A percentile compares a stretch with the other conserved stretches of the same genome.
Evolutionary conservation across 2,113 vertebrate species (phyloP).

Genomic region (Oenanthe melanoleuca): DNA sequence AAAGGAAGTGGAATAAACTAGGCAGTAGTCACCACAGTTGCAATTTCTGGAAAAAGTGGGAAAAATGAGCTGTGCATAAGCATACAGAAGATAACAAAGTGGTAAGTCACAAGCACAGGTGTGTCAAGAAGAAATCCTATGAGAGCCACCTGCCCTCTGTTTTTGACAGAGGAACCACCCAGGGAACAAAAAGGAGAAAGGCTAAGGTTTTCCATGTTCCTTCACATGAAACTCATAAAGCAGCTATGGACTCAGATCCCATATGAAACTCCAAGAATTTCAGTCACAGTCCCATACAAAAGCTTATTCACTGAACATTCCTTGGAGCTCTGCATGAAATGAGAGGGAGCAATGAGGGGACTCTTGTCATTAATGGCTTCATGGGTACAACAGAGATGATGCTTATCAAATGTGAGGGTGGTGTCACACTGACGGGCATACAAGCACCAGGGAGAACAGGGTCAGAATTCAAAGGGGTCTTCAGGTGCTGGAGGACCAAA

Average conservation of each 20-base stretch:
- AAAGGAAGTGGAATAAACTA: background rate
- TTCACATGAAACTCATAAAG: background rate
- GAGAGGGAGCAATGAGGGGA: background rate
- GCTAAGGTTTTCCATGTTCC: background rate
- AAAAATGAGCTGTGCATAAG: background rate
- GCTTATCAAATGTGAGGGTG: background rate
- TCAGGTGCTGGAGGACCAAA: background rate
- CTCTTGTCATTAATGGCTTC: background rate
- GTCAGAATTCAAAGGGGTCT: background rate
- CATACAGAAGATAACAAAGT: background rate
- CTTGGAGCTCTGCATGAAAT: background rate
- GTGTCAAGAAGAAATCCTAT: background rate
- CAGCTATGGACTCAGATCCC: background rate
- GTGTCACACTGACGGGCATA: fast-evolving
- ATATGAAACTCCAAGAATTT: background rate
- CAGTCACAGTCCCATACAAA: background rate
- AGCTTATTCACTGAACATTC: background rate
- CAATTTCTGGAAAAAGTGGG: background rate
- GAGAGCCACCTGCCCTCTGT: background rate
- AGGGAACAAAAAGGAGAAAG: background rate
- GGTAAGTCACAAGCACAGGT: background rate
- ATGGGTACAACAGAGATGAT: background rate
- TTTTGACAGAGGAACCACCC: background rate
- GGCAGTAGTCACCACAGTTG: background rate
- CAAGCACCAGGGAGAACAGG: background rate